Evolutionary conservation across 2,888 invertebrate species (phyloP).

Genomic region (Megalurothrips usitatus): DNA sequence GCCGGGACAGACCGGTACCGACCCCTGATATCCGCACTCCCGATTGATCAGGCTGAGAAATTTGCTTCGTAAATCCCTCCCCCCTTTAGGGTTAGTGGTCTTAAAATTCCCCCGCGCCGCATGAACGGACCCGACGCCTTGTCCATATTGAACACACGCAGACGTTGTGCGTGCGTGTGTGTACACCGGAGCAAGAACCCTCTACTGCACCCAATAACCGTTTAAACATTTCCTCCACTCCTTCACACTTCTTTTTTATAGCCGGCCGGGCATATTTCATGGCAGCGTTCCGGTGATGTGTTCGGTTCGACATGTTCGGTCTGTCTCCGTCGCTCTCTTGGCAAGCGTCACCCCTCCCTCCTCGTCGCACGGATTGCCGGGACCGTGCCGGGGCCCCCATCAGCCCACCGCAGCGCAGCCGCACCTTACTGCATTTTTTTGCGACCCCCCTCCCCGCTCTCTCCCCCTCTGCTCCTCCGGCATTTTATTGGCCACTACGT

Average conservation of each 20-base stretch:
- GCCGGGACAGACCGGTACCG: no score
- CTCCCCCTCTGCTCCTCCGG: not conserved
- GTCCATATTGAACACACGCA: slow-evolving; percentile 1
- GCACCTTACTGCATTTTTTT: slow-evolving; percentile 25
- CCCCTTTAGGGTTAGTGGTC: not conserved
- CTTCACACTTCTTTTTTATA: slow-evolving; percentile 20
- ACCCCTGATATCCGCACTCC: slow-evolving; percentile 5
- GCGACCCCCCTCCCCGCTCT: not conserved
- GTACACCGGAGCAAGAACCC: not conserved
- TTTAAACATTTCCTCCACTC: slow-evolving; percentile 26
- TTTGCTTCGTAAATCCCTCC: slow-evolving; percentile 16
- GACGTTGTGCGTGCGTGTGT: slow-evolving; percentile 2
- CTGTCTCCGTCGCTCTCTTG: not conserved
- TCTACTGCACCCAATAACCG: slow-evolving; percentile 23
- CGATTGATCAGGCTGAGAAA: slow-evolving; percentile 20
- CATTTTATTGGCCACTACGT: slow-evolving; percentile 20
- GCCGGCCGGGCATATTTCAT: slow-evolving; percentile 19
- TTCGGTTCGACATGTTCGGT: slow-evolving; percentile 14
- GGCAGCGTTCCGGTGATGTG: slow-evolving; percentile 12
- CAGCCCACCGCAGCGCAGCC: slow-evolving; percentile 12
- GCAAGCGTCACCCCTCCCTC: not conserved
- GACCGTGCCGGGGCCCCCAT: not conserved
- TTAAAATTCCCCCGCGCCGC: not conserved
- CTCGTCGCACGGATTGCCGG: not conserved
- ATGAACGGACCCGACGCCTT: slow-evolving; percentile 12